Conservation (phyloP, 2,888 invertebrate species). For the Arctia plantaginis region DNA sequence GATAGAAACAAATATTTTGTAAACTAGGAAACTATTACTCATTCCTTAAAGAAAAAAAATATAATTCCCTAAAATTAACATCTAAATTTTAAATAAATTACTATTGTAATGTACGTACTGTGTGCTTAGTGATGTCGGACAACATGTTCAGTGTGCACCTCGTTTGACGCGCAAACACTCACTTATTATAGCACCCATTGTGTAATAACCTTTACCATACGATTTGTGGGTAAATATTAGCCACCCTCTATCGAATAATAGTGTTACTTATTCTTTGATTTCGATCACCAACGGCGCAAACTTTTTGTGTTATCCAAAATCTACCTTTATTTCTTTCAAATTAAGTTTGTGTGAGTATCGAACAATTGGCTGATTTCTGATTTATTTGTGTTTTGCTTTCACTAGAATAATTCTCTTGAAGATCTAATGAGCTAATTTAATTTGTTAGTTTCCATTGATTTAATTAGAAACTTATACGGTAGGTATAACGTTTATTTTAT, state of each 20-base stretch:
- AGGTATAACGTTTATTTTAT: no score
- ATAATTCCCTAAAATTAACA: no score
- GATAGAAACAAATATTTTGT: no score
- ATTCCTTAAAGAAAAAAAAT: no score
- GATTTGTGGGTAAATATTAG: constrained; percentile 11
- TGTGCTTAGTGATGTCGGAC: no score
- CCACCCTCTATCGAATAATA: constrained; percentile 17
- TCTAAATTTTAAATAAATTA: no score
- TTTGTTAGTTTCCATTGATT: not conserved
- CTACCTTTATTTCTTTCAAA: constrained; percentile 22
- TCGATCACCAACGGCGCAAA: constrained; percentile 28
- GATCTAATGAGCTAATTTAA: not conserved
- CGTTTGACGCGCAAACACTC: no score
- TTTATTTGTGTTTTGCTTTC: constrained; percentile 15
- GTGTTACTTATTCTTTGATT: constrained; percentile 24
- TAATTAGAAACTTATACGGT: not conserved
- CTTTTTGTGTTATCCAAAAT: constrained; percentile 18
- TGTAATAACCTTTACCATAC: not conserved
- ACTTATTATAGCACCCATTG: not conserved
- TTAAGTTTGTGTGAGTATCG: constrained; percentile 9
- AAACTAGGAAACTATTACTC: no score
- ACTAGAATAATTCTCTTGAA: not conserved
- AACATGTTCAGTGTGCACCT: no score
- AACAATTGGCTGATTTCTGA: constrained; percentile 4
- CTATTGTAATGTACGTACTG: no score